These are phyloP conservation scores for Zaprionus gabonicus DNA, from an alignment of 1,140 invertebrate genomes.

Conservation along the genomic window DNA sequence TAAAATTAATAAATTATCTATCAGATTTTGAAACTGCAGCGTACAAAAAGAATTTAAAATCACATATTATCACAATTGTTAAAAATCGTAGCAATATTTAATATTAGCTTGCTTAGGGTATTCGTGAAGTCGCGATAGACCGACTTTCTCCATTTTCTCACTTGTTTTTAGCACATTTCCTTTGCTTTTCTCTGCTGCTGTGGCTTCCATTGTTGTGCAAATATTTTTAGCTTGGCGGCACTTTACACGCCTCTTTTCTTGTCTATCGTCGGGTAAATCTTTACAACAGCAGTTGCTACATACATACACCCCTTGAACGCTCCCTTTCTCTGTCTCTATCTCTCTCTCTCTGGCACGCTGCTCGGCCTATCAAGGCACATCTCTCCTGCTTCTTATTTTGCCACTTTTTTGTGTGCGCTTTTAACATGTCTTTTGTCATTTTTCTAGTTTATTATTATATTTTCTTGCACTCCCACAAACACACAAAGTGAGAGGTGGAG, in stretches of 20 bases:
- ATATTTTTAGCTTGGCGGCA: slow-evolving; percentile 66
- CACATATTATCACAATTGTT: too few relatives aligned
- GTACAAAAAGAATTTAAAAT: too few relatives aligned
- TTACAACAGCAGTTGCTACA: slow-evolving; percentile 23
- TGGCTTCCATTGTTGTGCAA: slow-evolving; percentile 67
- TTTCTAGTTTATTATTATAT: slow-evolving; percentile 70
- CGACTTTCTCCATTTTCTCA: not conserved
- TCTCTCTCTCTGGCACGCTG: slow-evolving; percentile 1
- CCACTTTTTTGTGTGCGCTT: slow-evolving; percentile 40
- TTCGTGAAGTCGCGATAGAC: not conserved
- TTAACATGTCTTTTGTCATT: slow-evolving; percentile 73
- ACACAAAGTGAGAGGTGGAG: not conserved
- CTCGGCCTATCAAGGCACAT: slow-evolving; percentile 47
- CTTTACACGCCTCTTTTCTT: slow-evolving; percentile 59
- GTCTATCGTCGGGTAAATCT: slow-evolving; percentile 44
- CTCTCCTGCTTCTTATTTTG: slow-evolving; percentile 27
- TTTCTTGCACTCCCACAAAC: slow-evolving; percentile 46
- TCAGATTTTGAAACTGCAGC: too few relatives aligned
- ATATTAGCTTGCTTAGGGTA: not conserved
- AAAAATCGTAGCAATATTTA: too few relatives aligned
- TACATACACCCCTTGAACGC: not conserved
- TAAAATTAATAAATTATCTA: too few relatives aligned
- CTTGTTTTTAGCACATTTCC: slow-evolving; percentile 20
- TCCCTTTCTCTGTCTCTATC: not conserved
- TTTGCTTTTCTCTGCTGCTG: slow-evolving; percentile 28